These are phyloP conservation scores for Icerya purchasi DNA, from an alignment of 2,888 invertebrate species.

Conservation along the genomic window DNA sequence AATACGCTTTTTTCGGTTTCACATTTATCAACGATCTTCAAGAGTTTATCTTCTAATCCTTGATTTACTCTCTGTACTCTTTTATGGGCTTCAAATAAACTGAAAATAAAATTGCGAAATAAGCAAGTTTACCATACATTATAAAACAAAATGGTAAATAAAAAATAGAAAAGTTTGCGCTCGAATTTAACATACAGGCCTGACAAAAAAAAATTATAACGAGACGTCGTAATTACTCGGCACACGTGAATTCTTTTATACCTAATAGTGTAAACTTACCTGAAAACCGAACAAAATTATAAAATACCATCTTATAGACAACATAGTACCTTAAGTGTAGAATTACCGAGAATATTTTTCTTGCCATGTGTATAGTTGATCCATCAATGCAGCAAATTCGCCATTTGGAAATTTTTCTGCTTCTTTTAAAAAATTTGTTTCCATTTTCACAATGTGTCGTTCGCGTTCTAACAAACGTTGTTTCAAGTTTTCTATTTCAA, in stretches of 20 bases:
- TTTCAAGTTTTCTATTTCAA: conserved; percentile 68
- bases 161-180: too few relatives aligned
- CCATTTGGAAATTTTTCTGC: conserved; percentile 39
- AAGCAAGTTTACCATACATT: too few relatives aligned
- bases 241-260: background rate
- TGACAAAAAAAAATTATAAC: too few relatives aligned
- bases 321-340: background rate
- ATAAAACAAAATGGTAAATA: too few relatives aligned
- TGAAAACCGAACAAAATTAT: background rate
- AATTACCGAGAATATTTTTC: conserved; percentile 71
- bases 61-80: conserved; percentile 86
- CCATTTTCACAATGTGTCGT: conserved; percentile 62
- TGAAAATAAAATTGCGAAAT: too few relatives aligned
- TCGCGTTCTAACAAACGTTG: conserved; percentile 62
- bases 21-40: conserved; percentile 78
- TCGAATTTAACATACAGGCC: too few relatives aligned
- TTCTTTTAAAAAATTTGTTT: conserved; percentile 62
- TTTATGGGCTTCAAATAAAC: conserved; percentile 79
- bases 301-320: background rate
- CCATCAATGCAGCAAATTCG: conserved; percentile 53
- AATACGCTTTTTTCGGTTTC: conserved; percentile 70
- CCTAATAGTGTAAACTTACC: background rate
- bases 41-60: conserved; percentile 76
- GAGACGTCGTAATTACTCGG: too few relatives aligned
- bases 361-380: conserved; percentile 67